A percentile compares a stretch with the other conserved stretches of the same genome.
Evolutionary conservation across 2,888 invertebrate species (phyloP).

Genomic region (Odiellus spinosus): DNA sequence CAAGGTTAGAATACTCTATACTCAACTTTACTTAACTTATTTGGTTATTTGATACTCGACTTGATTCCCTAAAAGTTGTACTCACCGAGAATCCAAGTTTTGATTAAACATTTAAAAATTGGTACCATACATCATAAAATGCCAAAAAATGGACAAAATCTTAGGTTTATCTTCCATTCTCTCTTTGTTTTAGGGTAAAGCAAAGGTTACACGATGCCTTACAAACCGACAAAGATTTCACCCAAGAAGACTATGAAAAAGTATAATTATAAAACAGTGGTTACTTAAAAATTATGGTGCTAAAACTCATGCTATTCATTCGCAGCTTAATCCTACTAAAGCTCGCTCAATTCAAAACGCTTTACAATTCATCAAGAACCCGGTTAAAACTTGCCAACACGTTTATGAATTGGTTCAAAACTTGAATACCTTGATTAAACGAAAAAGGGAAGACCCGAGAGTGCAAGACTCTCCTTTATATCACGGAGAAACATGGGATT

Average conservation of each 20-base stretch:
- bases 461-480: slow-evolving; percentile 74
- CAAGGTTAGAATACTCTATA: too few species aligned
- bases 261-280: slow-evolving; percentile 22
- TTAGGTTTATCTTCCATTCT: too few species aligned
- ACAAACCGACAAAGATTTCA: slow-evolving; percentile 77
- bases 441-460: slow-evolving; percentile 73
- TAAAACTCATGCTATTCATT: background rate
- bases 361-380: slow-evolving; percentile 88
- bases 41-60: too few species aligned
- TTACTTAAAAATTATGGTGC: background rate
- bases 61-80: too few species aligned
- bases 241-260: slow-evolving; percentile 60
- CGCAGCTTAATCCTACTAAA: slow-evolving; percentile 66
- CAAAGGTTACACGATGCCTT: slow-evolving; percentile 81
- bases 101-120: too few species aligned
- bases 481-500: slow-evolving; percentile 96
- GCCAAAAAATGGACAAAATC: too few species aligned
- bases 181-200: slow-evolving; percentile 63
- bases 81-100: too few species aligned
- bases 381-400: slow-evolving; percentile 77
- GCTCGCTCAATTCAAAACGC: slow-evolving; percentile 83
- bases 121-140: too few species aligned
- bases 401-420: slow-evolving; percentile 74
- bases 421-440: slow-evolving; percentile 64
- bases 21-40: too few species aligned